These are phyloP conservation scores for Indicator maculatus DNA, from an alignment of 2,113 vertebrate species.

Conservation along the genomic window DNA sequence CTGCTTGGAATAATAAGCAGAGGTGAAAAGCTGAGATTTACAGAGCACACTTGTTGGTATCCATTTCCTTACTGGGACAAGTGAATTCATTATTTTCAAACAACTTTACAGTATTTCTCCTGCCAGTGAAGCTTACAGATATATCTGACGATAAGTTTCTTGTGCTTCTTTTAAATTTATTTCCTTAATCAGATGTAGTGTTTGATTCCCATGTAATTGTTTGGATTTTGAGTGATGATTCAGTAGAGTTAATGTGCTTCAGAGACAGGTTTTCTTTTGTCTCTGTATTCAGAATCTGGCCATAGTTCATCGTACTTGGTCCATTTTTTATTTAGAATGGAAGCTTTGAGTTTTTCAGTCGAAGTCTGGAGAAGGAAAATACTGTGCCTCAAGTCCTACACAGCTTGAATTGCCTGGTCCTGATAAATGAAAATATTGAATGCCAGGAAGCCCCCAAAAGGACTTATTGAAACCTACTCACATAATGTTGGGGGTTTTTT, in stretches of 20 bases:
- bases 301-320: not conserved
- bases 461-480: not conserved
- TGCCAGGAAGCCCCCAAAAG: not conserved
- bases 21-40: not conserved
- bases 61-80: not conserved
- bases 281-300: not conserved
- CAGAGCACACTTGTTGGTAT: fast-evolving
- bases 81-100: not conserved
- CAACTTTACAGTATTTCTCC: not conserved
- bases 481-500: not conserved
- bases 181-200: not conserved
- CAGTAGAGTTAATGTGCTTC: not conserved
- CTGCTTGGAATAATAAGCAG: not conserved
- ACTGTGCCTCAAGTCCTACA: not conserved
- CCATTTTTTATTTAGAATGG: not conserved
- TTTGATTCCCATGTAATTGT: not conserved
- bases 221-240: not conserved
- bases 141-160: not conserved
- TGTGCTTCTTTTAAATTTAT: not conserved
- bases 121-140: not conserved
- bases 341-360: not conserved
- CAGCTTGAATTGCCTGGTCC: not conserved
- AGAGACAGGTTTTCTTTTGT: not conserved
- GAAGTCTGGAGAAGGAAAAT: not conserved
- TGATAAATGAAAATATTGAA: not conserved